These are phyloP conservation scores for Tauraco erythrolophus DNA, from an alignment of 2,113 vertebrate genomes.

Conservation along the genomic window DNA sequence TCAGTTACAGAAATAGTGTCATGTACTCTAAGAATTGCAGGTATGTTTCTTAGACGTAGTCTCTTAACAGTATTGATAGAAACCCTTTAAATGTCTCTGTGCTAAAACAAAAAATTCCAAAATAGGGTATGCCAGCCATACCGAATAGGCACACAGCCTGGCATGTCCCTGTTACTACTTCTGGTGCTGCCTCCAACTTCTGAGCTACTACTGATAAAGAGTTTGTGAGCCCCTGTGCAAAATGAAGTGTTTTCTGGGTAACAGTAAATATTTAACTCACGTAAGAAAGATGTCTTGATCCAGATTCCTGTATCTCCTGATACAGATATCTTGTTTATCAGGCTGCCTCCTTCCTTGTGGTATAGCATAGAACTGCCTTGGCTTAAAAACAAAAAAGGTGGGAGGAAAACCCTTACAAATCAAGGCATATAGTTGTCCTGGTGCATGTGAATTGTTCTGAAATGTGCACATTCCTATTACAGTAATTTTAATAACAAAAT, in stretches of 20 bases:
- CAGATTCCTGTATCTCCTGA: neutral
- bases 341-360: neutral
- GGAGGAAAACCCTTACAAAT: neutral
- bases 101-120: neutral
- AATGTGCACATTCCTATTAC: neutral
- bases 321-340: neutral
- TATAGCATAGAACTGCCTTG: neutral
- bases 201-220: neutral
- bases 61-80: neutral
- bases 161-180: neutral
- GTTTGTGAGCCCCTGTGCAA: neutral
- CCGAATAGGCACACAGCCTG: neutral
- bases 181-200: neutral
- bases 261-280: neutral
- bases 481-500: constrained; percentile 42
- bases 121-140: neutral
- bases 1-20: neutral
- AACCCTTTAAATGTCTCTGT: neutral
- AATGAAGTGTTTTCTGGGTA: neutral
- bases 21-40: neutral
- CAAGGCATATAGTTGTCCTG: neutral
- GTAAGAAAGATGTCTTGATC: neutral
- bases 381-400: neutral
- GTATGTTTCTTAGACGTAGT: neutral
- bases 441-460: neutral